Evolutionary conservation across 2,888 invertebrate species (phyloP), one percentile per base, ranked within the genome.

Genomic region (Ornithoptera priamus): DNA sequence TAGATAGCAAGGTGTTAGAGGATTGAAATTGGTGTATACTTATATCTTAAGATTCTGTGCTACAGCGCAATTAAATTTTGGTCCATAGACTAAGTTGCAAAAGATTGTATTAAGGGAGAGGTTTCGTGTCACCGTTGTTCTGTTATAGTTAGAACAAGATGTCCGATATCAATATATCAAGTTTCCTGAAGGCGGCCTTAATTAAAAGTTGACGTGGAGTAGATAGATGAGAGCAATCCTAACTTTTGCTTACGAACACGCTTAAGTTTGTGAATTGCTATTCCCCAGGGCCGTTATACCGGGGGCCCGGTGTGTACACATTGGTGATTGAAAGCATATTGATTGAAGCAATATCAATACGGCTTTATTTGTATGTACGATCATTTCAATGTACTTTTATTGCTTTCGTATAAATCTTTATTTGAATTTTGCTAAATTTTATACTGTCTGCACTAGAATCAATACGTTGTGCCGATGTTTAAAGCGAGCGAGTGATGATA

Each of bases 121-220:
- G 50, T 17, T 50, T 50, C 50, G 17, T 50, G 50, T 50, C 50
- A 50, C 15, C 15, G 50, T 50, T 50, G 18, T 50, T 50, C 50
- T 18, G 20, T n/a, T 57, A 57, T 57, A 67, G 66, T 66, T 67
- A 61, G 50, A 69, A 66, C 62, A 50, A 66, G 62, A 62, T 58
- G 65, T 66, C 62, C 62, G 69, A 69, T 65, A 50, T 63, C 67
- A 67, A 67, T 70, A 63, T 59, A 67, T 70, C 66, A 66, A 66
- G 65, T 67, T 70, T 56, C 62, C 58, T 63, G 42, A 36, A 70
- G 36, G 60, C 63, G 50, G 53, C 59, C 15, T 70, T 70, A 70
- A 70, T 70, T 70, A 70, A 70, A 67, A 70, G 65, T 70, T 66
- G 58, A 70, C 58, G 62, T 62, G n/a, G 58, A 65, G 58, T 62